These are phyloP conservation scores for Eretmocerus hayati DNA, from an alignment of 2,888 invertebrate genomes.

Conservation along the genomic window DNA sequence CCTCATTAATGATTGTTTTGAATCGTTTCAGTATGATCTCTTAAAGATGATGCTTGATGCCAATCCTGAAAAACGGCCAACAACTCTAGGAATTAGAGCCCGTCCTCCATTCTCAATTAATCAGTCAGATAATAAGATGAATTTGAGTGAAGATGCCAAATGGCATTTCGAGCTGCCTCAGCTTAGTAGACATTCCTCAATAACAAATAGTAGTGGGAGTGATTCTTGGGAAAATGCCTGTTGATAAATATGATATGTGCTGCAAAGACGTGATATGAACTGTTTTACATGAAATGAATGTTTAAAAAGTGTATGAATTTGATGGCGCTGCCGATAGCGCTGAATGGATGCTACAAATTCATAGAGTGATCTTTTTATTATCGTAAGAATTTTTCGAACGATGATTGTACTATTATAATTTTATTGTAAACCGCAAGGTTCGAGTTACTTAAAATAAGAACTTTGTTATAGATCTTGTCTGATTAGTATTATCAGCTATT, in stretches of 20 bases:
- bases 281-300: constrained; percentile 6
- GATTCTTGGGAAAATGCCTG: constrained; percentile 27
- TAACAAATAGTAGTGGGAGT: constrained; percentile 32
- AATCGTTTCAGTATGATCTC: constrained; percentile 57
- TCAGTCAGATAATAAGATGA: constrained; percentile 37
- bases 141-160: constrained; percentile 40
- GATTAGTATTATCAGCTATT: too few species aligned
- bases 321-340: too few species aligned
- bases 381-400: too few species aligned
- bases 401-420: too few species aligned
- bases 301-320: too few species aligned
- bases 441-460: too few species aligned
- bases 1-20: not conserved
- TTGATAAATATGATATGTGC: constrained; percentile 10
- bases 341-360: too few species aligned
- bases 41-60: constrained; percentile 71
- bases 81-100: constrained; percentile 63
- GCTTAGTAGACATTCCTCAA: constrained; percentile 36
- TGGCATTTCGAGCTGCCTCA: constrained; percentile 54
- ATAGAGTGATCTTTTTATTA: too few species aligned
- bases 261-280: constrained; percentile 17
- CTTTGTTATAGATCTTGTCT: too few species aligned
- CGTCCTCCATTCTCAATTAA: constrained; percentile 51
- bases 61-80: constrained; percentile 66
- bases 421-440: too few species aligned